Evolutionary conservation across 1,140 invertebrate species (phyloP).

Genomic region (Euwallacea similis): DNA sequence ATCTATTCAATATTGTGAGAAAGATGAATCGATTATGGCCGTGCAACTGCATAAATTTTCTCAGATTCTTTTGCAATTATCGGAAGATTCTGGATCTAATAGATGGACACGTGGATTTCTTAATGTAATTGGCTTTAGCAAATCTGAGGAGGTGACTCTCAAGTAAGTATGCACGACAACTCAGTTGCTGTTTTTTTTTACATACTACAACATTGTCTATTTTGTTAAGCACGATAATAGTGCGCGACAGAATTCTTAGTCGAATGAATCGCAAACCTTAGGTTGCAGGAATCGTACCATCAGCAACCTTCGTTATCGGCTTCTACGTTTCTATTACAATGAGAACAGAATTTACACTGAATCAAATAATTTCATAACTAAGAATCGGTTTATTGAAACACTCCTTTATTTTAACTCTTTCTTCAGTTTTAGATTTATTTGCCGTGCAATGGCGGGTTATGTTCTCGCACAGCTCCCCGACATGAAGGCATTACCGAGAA

Average conservation of each 20-base stretch:
- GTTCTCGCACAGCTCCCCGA: conserved; percentile 52
- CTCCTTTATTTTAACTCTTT: neutral
- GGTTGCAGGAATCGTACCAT: no score
- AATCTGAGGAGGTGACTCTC: conserved; percentile 42
- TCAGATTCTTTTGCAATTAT: conserved; percentile 43
- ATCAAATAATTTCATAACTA: no score
- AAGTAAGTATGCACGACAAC: conserved; percentile 37
- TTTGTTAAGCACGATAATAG: no score
- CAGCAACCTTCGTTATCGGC: no score
- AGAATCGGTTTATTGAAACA: neutral
- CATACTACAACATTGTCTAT: no score
- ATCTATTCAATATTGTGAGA: conserved; percentile 41
- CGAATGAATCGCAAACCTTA: no score
- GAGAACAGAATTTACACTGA: no score
- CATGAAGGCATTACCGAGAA: conserved; percentile 48
- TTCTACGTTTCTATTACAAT: no score
- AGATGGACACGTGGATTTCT: conserved; percentile 49
- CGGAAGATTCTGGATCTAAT: conserved; percentile 44
- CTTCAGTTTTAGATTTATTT: conserved; percentile 45
- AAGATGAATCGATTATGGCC: conserved; percentile 44
- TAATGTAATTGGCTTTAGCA: conserved; percentile 50
- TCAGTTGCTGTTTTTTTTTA: no score
- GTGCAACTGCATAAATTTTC: conserved; percentile 48
- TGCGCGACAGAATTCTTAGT: no score
- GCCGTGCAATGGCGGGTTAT: conserved; percentile 46